Evolutionary conservation across 1,140 invertebrate species (phyloP).

Genomic region (Drosophila teissieri): DNA sequence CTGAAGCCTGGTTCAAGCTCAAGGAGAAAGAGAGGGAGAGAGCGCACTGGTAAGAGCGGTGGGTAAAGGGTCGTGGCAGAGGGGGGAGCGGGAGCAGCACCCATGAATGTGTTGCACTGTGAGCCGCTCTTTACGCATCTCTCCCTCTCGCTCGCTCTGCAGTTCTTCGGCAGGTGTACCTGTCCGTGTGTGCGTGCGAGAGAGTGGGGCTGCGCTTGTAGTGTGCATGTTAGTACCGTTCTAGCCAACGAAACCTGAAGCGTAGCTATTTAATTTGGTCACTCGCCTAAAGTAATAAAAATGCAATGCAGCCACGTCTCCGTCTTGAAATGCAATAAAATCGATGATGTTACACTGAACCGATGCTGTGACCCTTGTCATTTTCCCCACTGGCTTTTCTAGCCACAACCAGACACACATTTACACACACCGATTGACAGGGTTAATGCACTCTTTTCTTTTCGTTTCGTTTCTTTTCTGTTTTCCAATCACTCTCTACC

Average conservation of each 20-base stretch:
- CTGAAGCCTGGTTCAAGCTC: slow-evolving; percentile 66
- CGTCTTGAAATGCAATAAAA: slow-evolving; percentile 32
- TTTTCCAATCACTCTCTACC: slow-evolving; percentile 40
- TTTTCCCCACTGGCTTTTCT: slow-evolving; percentile 53
- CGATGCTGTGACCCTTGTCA: slow-evolving; percentile 61
- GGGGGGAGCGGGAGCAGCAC: slow-evolving; percentile 30
- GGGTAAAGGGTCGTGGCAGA: slow-evolving; percentile 7
- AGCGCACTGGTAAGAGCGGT: slow-evolving; percentile 7
- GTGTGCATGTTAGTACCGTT: slow-evolving; percentile 75
- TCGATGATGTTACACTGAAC: slow-evolving; percentile 19
- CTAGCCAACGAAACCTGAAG: slow-evolving; percentile 79
- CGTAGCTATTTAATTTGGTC: slow-evolving; percentile 74
- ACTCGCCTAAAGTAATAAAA: slow-evolving; percentile 55
- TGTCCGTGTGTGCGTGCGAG: slow-evolving; percentile 20
- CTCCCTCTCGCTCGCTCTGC: slow-evolving; percentile 32
- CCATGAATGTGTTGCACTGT: slow-evolving; percentile 56
- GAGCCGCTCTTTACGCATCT: slow-evolving; percentile 61
- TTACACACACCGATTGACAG: slow-evolving; percentile 52
- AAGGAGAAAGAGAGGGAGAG: slow-evolving; percentile 34
- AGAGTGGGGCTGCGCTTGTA: slow-evolving; percentile 11
- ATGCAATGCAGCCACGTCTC: slow-evolving; percentile 75
- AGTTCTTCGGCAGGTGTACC: slow-evolving; percentile 46
- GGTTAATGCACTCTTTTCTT: slow-evolving; percentile 77
- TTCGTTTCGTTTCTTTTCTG: slow-evolving; percentile 47
- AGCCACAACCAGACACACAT: slow-evolving; percentile 28